These are phyloP conservation scores for Lysandra bellargus DNA, from an alignment of 2,888 invertebrate species.

Conservation along the genomic window DNA sequence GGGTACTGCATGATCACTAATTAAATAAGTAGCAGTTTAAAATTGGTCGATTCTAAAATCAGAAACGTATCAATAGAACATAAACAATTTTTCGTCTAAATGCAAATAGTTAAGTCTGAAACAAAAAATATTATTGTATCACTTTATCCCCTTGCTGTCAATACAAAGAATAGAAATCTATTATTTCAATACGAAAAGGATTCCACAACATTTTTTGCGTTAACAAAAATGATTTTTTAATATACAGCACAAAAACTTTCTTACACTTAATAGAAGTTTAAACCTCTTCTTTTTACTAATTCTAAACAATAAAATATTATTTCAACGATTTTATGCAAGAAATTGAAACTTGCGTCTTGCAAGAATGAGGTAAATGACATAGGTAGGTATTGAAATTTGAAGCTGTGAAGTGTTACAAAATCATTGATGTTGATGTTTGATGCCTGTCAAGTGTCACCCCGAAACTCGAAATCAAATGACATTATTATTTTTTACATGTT, in stretches of 20 bases:
- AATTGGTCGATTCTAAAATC: constrained; percentile 5
- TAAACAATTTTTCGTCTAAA: background rate
- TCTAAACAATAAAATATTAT: background rate
- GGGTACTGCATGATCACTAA: constrained; percentile 51
- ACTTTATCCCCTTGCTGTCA: background rate
- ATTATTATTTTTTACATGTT: too few relatives aligned
- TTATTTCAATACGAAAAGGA: background rate
- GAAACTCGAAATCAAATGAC: too few relatives aligned
- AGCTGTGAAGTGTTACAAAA: background rate
- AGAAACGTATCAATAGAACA: background rate
- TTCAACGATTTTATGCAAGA: background rate
- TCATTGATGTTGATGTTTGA: too few relatives aligned
- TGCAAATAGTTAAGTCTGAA: background rate
- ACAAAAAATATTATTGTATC: background rate
- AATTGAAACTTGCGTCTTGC: background rate
- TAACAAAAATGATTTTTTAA: background rate
- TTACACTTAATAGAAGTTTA: background rate
- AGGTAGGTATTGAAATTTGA: background rate
- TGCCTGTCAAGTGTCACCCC: too few relatives aligned
- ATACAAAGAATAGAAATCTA: constrained; percentile 8
- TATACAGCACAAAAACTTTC: background rate
- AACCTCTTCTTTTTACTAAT: background rate
- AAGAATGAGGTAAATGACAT: background rate
- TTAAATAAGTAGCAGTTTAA: background rate
- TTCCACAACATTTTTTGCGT: background rate